These are phyloP conservation scores for Sebastes jordani DNA, from an alignment of 2,797 vertebrate species.

Conservation along the genomic window DNA sequence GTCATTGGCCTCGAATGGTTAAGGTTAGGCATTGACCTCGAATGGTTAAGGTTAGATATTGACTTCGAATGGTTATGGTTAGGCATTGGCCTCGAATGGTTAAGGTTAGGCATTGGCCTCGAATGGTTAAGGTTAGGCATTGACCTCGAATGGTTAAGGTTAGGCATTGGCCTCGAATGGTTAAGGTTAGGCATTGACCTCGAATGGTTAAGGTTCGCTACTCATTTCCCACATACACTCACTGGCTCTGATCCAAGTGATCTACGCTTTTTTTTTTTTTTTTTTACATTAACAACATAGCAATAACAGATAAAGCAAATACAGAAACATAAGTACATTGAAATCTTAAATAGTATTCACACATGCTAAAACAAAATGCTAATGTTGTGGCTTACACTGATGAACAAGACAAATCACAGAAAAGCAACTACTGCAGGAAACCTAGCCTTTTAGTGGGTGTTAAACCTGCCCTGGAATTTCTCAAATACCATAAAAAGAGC, in stretches of 20 bases:
- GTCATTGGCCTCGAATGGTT: rapidly evolving
- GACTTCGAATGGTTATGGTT: rapidly evolving
- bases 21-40: too few relatives aligned
- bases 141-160: rapidly evolving
- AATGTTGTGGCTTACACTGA: neutral
- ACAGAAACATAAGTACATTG: neutral
- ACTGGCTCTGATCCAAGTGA: too few relatives aligned
- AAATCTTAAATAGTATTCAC: neutral
- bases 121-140: too few relatives aligned
- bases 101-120: too few relatives aligned
- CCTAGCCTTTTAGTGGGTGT: neutral
- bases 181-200: too few relatives aligned
- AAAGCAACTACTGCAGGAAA: neutral
- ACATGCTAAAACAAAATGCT: neutral
- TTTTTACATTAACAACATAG: neutral
- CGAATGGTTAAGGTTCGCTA: too few relatives aligned
- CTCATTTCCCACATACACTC: too few relatives aligned
- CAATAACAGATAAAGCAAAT: neutral
- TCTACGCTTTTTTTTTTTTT: too few relatives aligned
- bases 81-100: too few relatives aligned
- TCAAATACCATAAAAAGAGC: neutral
- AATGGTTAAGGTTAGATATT: too few relatives aligned
- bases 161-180: too few relatives aligned
- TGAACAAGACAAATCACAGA: neutral
- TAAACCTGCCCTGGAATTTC: neutral